These are phyloP conservation scores for Unio delphinus DNA, from an alignment of 2,888 invertebrate species.

Conservation along the genomic window DNA sequence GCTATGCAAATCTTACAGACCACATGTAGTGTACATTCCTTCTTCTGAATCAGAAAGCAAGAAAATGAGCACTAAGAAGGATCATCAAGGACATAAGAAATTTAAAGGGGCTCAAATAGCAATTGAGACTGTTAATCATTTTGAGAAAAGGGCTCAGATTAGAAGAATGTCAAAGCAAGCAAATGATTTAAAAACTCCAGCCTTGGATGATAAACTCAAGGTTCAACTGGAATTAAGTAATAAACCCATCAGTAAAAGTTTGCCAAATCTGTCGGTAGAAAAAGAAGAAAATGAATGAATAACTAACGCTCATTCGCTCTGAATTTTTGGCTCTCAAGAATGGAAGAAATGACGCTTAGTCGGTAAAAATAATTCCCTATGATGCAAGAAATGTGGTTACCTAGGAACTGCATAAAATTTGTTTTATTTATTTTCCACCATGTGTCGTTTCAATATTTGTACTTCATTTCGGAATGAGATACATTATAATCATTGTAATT, in stretches of 20 bases:
- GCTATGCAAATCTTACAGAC: conserved; percentile 24
- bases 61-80: background rate
- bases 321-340: too few relatives aligned
- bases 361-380: too few relatives aligned
- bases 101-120: conserved; percentile 17
- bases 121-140: conserved; percentile 18
- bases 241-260: conserved; percentile 16
- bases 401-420: too few relatives aligned
- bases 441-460: too few relatives aligned
- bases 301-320: too few relatives aligned
- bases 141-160: conserved; percentile 13
- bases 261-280: conserved; percentile 12
- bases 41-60: background rate
- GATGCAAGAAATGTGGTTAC: too few relatives aligned
- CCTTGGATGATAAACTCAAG: background rate
- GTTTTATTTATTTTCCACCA: too few relatives aligned
- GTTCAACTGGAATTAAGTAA: background rate
- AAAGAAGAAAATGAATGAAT: background rate
- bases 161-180: conserved; percentile 1
- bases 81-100: conserved; percentile 12
- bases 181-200: conserved; percentile 1
- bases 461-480: too few relatives aligned
- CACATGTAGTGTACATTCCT: conserved; percentile 24
- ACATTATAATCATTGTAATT: too few relatives aligned
- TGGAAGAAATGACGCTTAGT: too few relatives aligned